phyloP scores from a whole-genome alignment of 2,113 vertebrate genomes.

The Anhinga anhinga region DNA sequence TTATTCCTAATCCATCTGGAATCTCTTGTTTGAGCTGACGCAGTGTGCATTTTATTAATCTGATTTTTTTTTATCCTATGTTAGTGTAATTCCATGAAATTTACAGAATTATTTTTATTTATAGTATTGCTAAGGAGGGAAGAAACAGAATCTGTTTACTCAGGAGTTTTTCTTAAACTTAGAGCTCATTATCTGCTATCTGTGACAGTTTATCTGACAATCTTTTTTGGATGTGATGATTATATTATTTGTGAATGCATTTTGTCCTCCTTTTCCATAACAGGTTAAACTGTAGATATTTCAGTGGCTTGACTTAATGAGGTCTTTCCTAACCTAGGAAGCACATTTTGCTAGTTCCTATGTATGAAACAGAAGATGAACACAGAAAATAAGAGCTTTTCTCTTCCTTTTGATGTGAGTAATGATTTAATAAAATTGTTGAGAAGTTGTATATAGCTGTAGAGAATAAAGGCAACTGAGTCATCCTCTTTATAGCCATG shows the following conservation, averaged over 20 bases:
- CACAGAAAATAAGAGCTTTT: not conserved
- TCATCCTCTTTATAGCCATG: not conserved
- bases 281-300: constrained; percentile 9
- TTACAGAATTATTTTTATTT: not conserved
- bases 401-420: not conserved
- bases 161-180: not conserved
- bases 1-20: not conserved
- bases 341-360: not conserved
- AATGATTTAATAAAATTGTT: not conserved
- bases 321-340: not conserved
- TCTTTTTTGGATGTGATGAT: not conserved
- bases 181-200: not conserved
- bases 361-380: not conserved
- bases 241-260: not conserved
- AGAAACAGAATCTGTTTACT: not conserved
- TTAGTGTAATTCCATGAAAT: not conserved
- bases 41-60: not conserved
- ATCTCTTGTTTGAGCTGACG: not conserved
- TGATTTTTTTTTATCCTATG: not conserved
- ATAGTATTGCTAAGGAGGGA: not conserved
- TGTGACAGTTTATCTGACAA: not conserved
- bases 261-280: constrained; percentile 3
- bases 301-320: not conserved
- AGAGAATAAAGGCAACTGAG: not conserved
- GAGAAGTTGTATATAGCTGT: not conserved